Evolutionary conservation across 2,888 invertebrate genomes (phyloP).

Genomic region (Noctuana brunneofusca): DNA sequence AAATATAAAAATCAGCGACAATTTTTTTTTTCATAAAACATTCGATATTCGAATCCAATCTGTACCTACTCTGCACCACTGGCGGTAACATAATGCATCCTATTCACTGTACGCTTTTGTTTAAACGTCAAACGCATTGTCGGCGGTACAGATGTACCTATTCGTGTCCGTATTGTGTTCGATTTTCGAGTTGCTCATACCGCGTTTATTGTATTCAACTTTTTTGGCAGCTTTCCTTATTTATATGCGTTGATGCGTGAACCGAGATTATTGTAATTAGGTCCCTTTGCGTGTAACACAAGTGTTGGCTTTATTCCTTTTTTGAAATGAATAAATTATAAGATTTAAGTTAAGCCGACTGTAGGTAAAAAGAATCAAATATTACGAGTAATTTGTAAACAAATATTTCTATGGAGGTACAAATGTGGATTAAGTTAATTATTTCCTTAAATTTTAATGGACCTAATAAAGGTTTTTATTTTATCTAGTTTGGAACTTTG

Average conservation of each 20-base stretch:
- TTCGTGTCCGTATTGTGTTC: slow-evolving; percentile 28
- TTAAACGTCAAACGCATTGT: slow-evolving; percentile 31
- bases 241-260: slow-evolving; percentile 19
- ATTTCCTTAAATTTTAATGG: too few species aligned
- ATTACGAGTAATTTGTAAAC: too few species aligned
- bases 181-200: slow-evolving; percentile 27
- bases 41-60: slow-evolving; percentile 31
- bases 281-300: slow-evolving; percentile 15
- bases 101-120: slow-evolving; percentile 32
- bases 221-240: slow-evolving; percentile 19
- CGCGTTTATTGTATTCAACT: slow-evolving; percentile 18
- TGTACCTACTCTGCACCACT: slow-evolving; percentile 18
- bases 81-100: slow-evolving; percentile 34
- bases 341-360: not conserved
- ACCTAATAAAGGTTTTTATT: too few species aligned
- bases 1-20: slow-evolving; percentile 21
- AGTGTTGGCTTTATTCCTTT: slow-evolving; percentile 13
- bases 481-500: too few species aligned
- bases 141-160: slow-evolving; percentile 31
- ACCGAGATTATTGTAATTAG: slow-evolving; percentile 24
- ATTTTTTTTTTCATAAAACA: slow-evolving; percentile 26
- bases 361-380: too few species aligned
- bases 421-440: too few species aligned
- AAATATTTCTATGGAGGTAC: too few species aligned
- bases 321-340: not conserved